Evolutionary conservation across 2,888 invertebrate species (phyloP), one percentile per base, ranked within the genome.

Genomic region (Phaonia tiefii): DNA sequence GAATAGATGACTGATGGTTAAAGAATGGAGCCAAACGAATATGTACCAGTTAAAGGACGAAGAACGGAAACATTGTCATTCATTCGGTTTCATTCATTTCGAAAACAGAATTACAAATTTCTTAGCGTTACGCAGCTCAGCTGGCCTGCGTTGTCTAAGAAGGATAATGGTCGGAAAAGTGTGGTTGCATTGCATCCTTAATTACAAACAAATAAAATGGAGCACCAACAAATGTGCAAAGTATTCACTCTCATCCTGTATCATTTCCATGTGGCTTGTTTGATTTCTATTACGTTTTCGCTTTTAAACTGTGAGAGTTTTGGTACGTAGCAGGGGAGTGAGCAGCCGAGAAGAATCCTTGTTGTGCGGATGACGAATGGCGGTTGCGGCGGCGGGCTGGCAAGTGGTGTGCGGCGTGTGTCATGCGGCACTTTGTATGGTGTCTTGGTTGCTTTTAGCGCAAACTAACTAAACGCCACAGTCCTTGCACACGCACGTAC

Each of bases 181-280:
- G 37, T 26, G 25, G 66, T 75, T 81, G 74, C 60, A 81, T 83
- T 86, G 85, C 88, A 88, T 84, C 86, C 86, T 86, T 88, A 88
- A 88, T 88, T 88, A 87, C 87, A 88, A 87, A 87, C 87, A 88
- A 88, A 88, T 87, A 88, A 88, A 88, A 49, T 49, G 49, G 17
- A 20, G 49, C 49, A 20, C 49, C 4, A 17, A 10, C 49, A 20
- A 17, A 49, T 17, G 7, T 49, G 49, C 20, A n/a, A n/a, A 20
- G 46, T 15, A 20, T 8, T 51, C 10, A 17, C 8, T 49, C 5
- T 20, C 54, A 10, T 22, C 13, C 25, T 54, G 31, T 31, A 31
- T 31, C 22, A 13, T 54, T 44, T 44, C 13, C 44, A 8, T 13
- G 22, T 7, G n/a, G n/a, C 22, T 3, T 1, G 22, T 8, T 10